These are phyloP conservation scores for Bos taurus DNA, from an alignment of 2,113 vertebrate genomes.

Conservation along the genomic window DNA sequence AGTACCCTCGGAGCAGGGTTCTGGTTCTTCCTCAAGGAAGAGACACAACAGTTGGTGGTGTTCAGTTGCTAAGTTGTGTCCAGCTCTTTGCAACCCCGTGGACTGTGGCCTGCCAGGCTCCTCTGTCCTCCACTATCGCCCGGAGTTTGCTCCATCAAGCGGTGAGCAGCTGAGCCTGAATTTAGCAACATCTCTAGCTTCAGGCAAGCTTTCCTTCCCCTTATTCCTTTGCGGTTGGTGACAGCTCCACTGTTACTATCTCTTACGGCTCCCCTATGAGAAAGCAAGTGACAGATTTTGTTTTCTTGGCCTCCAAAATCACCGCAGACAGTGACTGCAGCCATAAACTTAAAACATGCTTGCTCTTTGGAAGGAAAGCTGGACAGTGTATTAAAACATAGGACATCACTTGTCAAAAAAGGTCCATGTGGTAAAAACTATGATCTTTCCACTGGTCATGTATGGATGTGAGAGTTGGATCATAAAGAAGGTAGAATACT, in stretches of 20 bases:
- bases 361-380: background rate
- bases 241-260: background rate
- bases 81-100: background rate
- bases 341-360: background rate
- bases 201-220: background rate
- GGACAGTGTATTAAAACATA: background rate
- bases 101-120: background rate
- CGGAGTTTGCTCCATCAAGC: background rate
- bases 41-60: background rate
- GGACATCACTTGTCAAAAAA: background rate
- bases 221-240: background rate
- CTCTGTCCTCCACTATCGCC: background rate
- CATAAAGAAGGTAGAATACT: background rate
- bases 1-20: accelerated
- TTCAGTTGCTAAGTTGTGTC: background rate
- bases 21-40: background rate
- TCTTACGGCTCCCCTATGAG: background rate
- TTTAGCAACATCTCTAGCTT: background rate
- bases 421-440: background rate
- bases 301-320: background rate
- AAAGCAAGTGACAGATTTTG: background rate
- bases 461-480: background rate
- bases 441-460: background rate
- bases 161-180: background rate
- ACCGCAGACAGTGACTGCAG: background rate